Conservation (phyloP, 2,797 vertebrate species). For the Triplophysa yarkandensis region DNA sequence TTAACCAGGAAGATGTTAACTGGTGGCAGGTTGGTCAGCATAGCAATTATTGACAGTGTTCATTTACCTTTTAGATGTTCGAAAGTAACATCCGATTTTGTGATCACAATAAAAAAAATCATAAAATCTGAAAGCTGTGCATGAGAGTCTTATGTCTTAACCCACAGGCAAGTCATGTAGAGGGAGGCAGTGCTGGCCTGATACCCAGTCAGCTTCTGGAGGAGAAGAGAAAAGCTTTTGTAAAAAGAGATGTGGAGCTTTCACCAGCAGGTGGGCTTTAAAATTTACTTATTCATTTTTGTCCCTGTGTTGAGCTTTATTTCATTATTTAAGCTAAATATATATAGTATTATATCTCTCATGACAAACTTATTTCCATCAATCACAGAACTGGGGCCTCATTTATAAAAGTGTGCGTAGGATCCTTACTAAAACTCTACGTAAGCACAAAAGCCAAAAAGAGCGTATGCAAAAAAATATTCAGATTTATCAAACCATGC, state of each 20-base stretch:
- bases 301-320: too few species aligned
- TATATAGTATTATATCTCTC: too few species aligned
- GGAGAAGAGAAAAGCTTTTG: constrained; percentile 95
- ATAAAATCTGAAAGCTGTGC: not conserved
- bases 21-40: constrained; percentile 88
- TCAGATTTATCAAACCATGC: too few species aligned
- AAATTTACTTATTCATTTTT: too few species aligned
- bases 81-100: not conserved
- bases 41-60: not conserved
- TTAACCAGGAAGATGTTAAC: constrained; percentile 98
- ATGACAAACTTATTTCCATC: too few species aligned
- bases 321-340: too few species aligned
- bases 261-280: constrained; percentile 76
- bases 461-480: too few species aligned
- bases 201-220: constrained; percentile 95
- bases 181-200: constrained; percentile 89
- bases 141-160: constrained; percentile 17
- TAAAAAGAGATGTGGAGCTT: constrained; percentile 86
- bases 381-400: too few species aligned
- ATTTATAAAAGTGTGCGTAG: too few species aligned
- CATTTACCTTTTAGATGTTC: not conserved
- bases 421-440: too few species aligned
- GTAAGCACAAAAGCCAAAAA: too few species aligned
- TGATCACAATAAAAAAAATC: not conserved
- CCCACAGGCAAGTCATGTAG: constrained; percentile 68